These are phyloP conservation scores for Melinaea menophilus DNA, from an alignment of 2,888 invertebrate genomes.

Conservation along the genomic window DNA sequence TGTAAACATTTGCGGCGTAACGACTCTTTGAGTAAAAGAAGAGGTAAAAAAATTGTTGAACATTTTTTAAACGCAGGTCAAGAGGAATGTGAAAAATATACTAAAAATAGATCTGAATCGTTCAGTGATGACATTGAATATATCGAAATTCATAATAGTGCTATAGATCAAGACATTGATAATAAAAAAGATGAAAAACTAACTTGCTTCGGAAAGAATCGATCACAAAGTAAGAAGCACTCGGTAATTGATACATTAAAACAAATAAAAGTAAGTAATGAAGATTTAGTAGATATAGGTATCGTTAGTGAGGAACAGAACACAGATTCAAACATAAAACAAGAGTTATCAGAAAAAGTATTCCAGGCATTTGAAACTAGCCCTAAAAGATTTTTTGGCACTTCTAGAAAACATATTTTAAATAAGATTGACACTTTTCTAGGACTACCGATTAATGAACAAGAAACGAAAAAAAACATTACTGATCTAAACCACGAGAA, in stretches of 20 bases:
- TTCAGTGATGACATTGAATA: constrained; percentile 9
- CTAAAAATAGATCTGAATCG: constrained; percentile 10
- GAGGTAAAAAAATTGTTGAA: constrained; percentile 65
- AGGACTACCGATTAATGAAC: constrained; percentile 50
- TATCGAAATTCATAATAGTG: constrained; percentile 23
- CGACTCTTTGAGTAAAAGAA: constrained; percentile 67
- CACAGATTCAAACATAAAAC: constrained; percentile 41
- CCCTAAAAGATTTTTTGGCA: constrained; percentile 71
- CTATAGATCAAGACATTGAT: constrained; percentile 13
- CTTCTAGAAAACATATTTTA: constrained; percentile 67
- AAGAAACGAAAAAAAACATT: constrained; percentile 42
- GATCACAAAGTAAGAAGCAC: constrained; percentile 9
- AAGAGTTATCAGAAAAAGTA: constrained; percentile 69
- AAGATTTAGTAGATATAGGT: constrained; percentile 16
- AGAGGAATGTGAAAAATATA: constrained; percentile 20
- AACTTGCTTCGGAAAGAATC: constrained; percentile 16
- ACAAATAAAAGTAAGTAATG: constrained; percentile 20
- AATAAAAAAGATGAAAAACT: constrained; percentile 10
- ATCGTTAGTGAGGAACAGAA: constrained; percentile 22
- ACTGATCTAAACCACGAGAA: constrained; percentile 52
- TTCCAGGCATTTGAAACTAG: constrained; percentile 73
- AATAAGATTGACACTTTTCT: constrained; percentile 69
- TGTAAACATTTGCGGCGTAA: constrained; percentile 58
- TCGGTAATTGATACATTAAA: constrained; percentile 17
- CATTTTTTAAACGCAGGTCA: constrained; percentile 51